Base-by-base conservation (phyloP, 2,113 vertebrate species). In the Muntiacus muntjak region DNA sequence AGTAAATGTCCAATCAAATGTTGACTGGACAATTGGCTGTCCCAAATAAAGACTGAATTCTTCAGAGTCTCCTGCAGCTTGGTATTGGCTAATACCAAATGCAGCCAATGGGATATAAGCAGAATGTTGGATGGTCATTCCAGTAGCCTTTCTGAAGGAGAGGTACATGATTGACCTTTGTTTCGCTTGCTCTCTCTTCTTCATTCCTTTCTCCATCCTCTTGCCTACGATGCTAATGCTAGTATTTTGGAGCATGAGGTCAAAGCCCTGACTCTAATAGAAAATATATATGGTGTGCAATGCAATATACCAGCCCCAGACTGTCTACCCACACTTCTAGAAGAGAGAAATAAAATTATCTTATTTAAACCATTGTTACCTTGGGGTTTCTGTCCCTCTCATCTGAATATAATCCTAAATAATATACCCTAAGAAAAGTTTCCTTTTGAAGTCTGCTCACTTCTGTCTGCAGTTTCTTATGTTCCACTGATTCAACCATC, bases 371-470 rank as follows among this genome's bases (percentile, higher is more conserved):
- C 43, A 71, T 16, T 43, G 30, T 87, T 89, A 81, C 12, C 10
- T 8, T 67, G 19, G 57, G 30, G 30, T 92, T 58, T 57, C 81
- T 54, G 26, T 83, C 89, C 62, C n/a, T 97, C 78, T 25, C 58
- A 87, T 92, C 13, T 92, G 95, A 97, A 79, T 76, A 36, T 50
- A 94, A 85, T 57, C 54, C 55, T 71, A 93, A 79, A 40, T 47
- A 93, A 86, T 28, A 21, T n/a, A 47, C 36, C 43, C 0, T 15
- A 40, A 84, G 85, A 93, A 96, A 91, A 45, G 28, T 26, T 89
- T 93, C 89, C 36, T 96, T 96, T 90, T 36, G 62, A 94, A 89
- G 62, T 58, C 64, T 14, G 10, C 74, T 96, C n/a, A 81, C n/a
- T 95, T 95, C 90, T 82, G 14, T 60, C 52, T 36, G 11, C 19